Evolutionary conservation across 1,140 invertebrate genomes (phyloP), one percentile per base, ranked within the genome.

Genomic region (Brachionus manjavacas): DNA sequence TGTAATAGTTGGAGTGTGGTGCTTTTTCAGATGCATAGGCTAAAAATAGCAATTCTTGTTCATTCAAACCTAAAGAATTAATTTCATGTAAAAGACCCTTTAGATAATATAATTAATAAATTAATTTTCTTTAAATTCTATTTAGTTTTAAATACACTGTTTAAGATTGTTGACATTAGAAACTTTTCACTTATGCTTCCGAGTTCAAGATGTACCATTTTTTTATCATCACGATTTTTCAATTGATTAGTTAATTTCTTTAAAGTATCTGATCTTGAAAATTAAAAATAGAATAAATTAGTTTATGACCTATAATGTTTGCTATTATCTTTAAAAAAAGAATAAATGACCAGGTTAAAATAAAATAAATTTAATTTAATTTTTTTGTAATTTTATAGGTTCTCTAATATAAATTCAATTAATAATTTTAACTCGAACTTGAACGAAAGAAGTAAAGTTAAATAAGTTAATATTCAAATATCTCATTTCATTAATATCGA

Each of bases 121-220:
- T 52, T 55, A 28, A 1, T 55, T 81, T 14, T 11, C 9, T 12
- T 20, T 31, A 12, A 68, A 39, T 28, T 23, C 12, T 35, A 31
- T 78, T 9, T 9, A 8, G n/a, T n/a, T 23, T 12, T 31, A 85
- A 46, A 84, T 83, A 90, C 90, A 86, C 89, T 86, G 28, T 88
- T 85, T 16, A 89, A 72, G 66, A 90, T 87, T 14, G 85, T 49
- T 80, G 86, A 86, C 3, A 90, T 87, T 86, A 88, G 88, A 14
- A 86, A 84, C 39, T 85, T 80, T 85, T 90, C 88, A 12, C 88
- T 88, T 88, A 91, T 89, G 85, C 89, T 90, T 35, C 90, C 90
- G 31, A 91, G 86, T 84, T 91, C 89, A 46, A 91, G 84, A 86
- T 91, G 90, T 25, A 91, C 87, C 7, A 90, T 89, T 41, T 89